phyloP scores from a whole-genome alignment of 2,888 invertebrate genomes.

The Isoperla grammatica region DNA sequence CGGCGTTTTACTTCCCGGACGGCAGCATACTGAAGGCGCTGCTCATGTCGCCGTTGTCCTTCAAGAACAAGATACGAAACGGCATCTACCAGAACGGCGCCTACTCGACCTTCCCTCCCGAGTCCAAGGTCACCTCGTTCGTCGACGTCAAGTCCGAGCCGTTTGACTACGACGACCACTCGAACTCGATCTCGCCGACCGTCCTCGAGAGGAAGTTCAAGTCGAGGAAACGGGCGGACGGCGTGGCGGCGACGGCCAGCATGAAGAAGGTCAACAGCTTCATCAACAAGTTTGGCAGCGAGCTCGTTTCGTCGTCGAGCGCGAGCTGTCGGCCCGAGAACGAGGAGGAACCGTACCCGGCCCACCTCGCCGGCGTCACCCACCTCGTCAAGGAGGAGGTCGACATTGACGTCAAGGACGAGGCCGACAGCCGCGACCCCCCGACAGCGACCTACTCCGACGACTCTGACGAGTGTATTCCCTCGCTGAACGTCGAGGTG shows the following conservation, averaged over 20 bases:
- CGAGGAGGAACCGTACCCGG: too few relatives aligned
- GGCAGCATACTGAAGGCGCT: constrained; percentile 12
- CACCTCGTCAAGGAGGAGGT: not conserved
- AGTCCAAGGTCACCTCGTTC: not conserved
- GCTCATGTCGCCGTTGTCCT: not conserved
- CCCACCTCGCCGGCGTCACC: too few relatives aligned
- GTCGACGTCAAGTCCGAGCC: not conserved
- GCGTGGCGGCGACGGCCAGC: not conserved
- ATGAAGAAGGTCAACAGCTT: constrained; percentile 9
- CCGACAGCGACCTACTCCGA: not conserved
- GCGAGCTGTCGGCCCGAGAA: too few relatives aligned
- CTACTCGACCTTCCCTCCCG: not conserved
- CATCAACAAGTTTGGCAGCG: constrained; percentile 12
- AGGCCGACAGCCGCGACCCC: not conserved
- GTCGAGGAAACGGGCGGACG: not conserved
- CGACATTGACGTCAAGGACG: not conserved
- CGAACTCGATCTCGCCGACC: constrained; percentile 9
- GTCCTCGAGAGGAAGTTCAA: constrained; percentile 4
- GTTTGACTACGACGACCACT: constrained; percentile 7
- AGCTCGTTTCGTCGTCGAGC: not conserved
- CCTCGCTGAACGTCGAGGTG: constrained; percentile 13
- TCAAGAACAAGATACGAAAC: not conserved
- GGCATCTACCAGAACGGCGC: constrained; percentile 1
- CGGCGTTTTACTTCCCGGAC: not conserved
- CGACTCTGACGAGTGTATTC: constrained; percentile 11